phyloP scores from a whole-genome alignment of 2,797 vertebrate species.

The Telmatherina bonti region DNA sequence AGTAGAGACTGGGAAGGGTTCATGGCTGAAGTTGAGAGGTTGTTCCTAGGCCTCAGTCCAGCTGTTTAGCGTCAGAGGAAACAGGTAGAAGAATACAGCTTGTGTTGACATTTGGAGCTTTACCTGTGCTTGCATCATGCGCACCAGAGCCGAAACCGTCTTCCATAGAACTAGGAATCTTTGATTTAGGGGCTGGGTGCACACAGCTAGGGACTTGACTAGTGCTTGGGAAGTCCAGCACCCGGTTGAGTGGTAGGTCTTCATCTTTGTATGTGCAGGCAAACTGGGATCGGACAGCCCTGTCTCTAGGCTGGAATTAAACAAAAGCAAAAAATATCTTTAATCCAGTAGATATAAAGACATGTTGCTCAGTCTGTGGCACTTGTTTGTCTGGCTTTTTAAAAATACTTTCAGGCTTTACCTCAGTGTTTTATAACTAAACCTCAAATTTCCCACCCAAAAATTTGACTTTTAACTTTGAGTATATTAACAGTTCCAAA shows the following conservation, averaged over 20 bases:
- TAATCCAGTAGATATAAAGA: conserved; percentile 2
- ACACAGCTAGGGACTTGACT: conserved; percentile 76
- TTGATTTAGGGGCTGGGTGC: conserved; percentile 75
- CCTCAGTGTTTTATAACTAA: conserved; percentile 8
- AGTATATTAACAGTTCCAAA: background rate
- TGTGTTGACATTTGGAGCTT: conserved; percentile 51
- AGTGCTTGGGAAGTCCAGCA: conserved; percentile 76
- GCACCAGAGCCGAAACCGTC: conserved; percentile 20
- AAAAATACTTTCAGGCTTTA: background rate
- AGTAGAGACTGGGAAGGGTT: conserved; percentile 66
- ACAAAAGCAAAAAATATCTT: conserved; percentile 7
- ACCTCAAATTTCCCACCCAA: background rate
- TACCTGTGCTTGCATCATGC: conserved; percentile 57
- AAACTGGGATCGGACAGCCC: conserved; percentile 92
- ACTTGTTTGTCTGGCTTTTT: background rate
- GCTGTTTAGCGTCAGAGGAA: conserved; percentile 76
- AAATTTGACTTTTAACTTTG: conserved; percentile 24
- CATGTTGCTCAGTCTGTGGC: background rate
- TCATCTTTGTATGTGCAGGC: conserved; percentile 93
- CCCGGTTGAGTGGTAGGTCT: conserved; percentile 76
- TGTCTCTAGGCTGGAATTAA: conserved; percentile 80
- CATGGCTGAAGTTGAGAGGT: conserved; percentile 66
- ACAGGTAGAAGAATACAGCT: conserved; percentile 52
- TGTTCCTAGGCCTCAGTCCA: conserved; percentile 71
- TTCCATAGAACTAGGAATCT: background rate